Percentiles rank a stretch among this genome's conserved stretches.
Conservation (phyloP, 2,888 invertebrate species). For the Drosophila birchii region DNA sequence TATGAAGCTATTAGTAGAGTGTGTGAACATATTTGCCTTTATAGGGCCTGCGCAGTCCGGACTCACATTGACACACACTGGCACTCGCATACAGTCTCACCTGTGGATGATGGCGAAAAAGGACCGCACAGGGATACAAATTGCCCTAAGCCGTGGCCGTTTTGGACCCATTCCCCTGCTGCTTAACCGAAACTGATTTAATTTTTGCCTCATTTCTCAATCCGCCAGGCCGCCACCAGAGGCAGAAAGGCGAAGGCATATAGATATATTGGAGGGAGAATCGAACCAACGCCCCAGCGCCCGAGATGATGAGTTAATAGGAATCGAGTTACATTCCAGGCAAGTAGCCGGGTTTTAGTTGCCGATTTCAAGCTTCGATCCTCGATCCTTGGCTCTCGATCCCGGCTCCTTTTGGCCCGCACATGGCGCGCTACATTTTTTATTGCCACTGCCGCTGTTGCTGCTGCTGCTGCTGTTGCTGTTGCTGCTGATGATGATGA, state of each 20-base stretch:
- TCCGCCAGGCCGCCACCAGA: slow-evolving; percentile 56
- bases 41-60: slow-evolving; percentile 45
- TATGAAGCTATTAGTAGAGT: slow-evolving; percentile 83
- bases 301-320: slow-evolving; percentile 84
- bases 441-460: slow-evolving; percentile 54
- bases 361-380: slow-evolving; percentile 24
- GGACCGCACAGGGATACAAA: slow-evolving; percentile 81
- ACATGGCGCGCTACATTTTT: slow-evolving; percentile 73
- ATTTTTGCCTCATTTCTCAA: slow-evolving; percentile 70
- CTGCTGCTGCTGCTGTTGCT: slow-evolving; percentile 47
- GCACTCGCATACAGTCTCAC: slow-evolving; percentile 22
- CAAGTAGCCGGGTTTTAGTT: slow-evolving; percentile 57
- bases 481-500: slow-evolving; percentile 48
- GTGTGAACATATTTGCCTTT: slow-evolving; percentile 77
- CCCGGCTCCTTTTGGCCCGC: slow-evolving; percentile 52
- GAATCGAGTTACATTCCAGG: slow-evolving; percentile 83
- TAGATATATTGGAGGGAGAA: slow-evolving; percentile 19
- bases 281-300: slow-evolving; percentile 67
- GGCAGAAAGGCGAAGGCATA: slow-evolving; percentile 42
- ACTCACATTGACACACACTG: slow-evolving; percentile 24
- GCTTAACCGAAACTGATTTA: slow-evolving; percentile 77
- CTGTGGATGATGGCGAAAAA: slow-evolving; percentile 49
- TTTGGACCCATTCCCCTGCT: slow-evolving; percentile 44
- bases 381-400: slow-evolving; percentile 18
- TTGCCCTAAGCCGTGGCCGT: slow-evolving; percentile 71